Base-by-base conservation (phyloP, 2,113 vertebrate species). In the Rana temporaria region DNA sequence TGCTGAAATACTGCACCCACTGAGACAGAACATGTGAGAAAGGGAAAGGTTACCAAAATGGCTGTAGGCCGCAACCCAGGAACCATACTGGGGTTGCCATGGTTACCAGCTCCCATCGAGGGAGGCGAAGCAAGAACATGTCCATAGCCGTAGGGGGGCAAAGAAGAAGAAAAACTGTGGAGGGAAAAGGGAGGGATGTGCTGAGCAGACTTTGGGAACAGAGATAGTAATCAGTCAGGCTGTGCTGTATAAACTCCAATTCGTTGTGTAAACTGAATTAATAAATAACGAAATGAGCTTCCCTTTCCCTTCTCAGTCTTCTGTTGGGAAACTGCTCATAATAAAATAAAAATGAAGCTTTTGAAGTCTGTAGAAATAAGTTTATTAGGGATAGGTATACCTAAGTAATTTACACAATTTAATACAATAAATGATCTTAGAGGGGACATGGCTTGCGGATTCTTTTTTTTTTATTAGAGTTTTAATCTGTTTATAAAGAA, bases 1-100 rank as follows among this genome's bases (percentile, higher is more conserved):
- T 71, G 34, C 66, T 70, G 67, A 48, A 52, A 70, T 80, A 30
- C 67, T 70, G 53, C 66, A 80, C 78, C 65, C 66, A 42, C 7
- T 60, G 26, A 70, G 78, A 80, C 56, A 42, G 64, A 79, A 24
- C 77, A 79, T 69, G 78, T 52, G 78, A 80, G 78, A 70, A 70
- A 62, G 68, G 64, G 34, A 70, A 70, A 80, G 67, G 66, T 70
- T 70, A 70, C 66, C 78, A 79, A 60, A 70, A 80, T 70, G 78
- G 78, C 78, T 80, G 78, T 20, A 80, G 67, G 78, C 78, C 78
- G 32, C 66, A 80, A 80, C 66, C 34, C 68, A 72, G 59, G 68
- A 52, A 72, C 59, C 79, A 72, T 81, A 32, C 24, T 34, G 24
- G 30, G 53, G 59, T 72, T 81, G 42, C 68, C 57, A 71, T 71